Conservation (phyloP, 1,140 invertebrate species). For the Dreissena polymorpha region DNA sequence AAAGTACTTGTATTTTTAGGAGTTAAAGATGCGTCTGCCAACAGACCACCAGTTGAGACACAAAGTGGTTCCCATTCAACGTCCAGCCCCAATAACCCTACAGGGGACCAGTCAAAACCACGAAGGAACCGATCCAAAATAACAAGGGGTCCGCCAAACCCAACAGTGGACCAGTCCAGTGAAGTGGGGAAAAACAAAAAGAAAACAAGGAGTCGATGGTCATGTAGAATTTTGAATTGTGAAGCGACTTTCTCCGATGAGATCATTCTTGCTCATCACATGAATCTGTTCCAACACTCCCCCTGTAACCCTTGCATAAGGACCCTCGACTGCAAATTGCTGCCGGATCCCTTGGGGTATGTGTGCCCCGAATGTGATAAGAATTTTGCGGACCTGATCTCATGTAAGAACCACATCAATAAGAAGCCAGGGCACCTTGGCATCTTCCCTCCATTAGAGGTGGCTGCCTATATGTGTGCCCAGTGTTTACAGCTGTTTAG, state of each 20-base stretch:
- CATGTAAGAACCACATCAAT: slow-evolving; percentile 30
- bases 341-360: slow-evolving; percentile 25
- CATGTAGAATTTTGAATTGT: slow-evolving; percentile 30
- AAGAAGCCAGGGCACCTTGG: slow-evolving; percentile 9
- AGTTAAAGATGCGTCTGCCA: neutral
- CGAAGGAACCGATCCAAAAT: neutral
- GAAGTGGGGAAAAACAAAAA: neutral
- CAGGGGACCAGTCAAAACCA: neutral
- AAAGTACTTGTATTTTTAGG: too few relatives aligned
- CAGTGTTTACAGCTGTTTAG: slow-evolving; percentile 41
- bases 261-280: slow-evolving; percentile 28
- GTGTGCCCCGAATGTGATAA: slow-evolving; percentile 42
- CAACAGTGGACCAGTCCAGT: neutral
- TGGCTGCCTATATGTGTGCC: slow-evolving; percentile 39
- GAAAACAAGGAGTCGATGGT: slow-evolving; percentile 11
- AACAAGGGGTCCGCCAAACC: neutral
- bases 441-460: slow-evolving; percentile 19
- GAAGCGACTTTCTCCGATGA: slow-evolving; percentile 29
- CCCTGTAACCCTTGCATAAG: slow-evolving; percentile 36
- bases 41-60: neutral
- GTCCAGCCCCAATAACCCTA: slow-evolving; percentile 33
- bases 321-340: slow-evolving; percentile 9
- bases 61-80: neutral
- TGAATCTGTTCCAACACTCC: slow-evolving; percentile 52
- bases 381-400: neutral